Base-by-base conservation (phyloP, 1,140 invertebrate species). In the Choristoneura fumiferana region DNA sequence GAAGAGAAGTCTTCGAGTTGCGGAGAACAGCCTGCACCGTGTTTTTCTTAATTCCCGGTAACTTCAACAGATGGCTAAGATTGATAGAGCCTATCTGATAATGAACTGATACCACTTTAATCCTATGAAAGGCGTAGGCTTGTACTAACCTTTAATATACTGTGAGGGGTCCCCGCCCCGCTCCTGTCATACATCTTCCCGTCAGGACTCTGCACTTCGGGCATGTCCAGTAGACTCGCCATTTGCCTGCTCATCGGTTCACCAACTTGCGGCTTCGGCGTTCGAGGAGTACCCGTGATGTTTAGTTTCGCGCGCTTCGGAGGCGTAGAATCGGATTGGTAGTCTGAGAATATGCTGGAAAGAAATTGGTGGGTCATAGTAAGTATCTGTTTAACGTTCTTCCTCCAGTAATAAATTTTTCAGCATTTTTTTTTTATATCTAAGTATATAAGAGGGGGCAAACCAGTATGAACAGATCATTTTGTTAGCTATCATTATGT, bases 141-240 rank as follows among this genome's bases (percentile, higher is more conserved):
- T 40, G 10, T 56, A 56, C 8, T 40, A 49, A 89, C 87, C 83
- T 90, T 90, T 0, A 90, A 56, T 57, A 89, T 90, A 54, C 86
- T 89, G 13, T 88, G 86, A 1, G 84, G 86, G 0, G 86, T 89
- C 0, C 72, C 80, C 5, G 83, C 74, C 4, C 73, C 67, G 33
- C 62, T 65, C 6, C 76, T 63, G 1, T 62, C 67, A 10, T 61
- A 63, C 18, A 57, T 52, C 38, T 73, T 72, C 57, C 63, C 54
- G 0, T 61, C 61, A 5, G 78, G 65, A 17, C 62, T 69, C 10
- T 73, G 59, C 4, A 76, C 55, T 15, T 76, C 70, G 0, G 79
- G 76, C 79, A 81, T 83, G 36, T 84, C 76, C 4, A 89, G 60
- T 4, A 90, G 34, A 0, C 59, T 53, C 0, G 78, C 74, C 73